Percentiles rank a stretch among this genome's conserved stretches.
These are phyloP conservation scores for Harpalus rubripes DNA, from an alignment of 2,888 invertebrate genomes.

Conservation along the genomic window DNA sequence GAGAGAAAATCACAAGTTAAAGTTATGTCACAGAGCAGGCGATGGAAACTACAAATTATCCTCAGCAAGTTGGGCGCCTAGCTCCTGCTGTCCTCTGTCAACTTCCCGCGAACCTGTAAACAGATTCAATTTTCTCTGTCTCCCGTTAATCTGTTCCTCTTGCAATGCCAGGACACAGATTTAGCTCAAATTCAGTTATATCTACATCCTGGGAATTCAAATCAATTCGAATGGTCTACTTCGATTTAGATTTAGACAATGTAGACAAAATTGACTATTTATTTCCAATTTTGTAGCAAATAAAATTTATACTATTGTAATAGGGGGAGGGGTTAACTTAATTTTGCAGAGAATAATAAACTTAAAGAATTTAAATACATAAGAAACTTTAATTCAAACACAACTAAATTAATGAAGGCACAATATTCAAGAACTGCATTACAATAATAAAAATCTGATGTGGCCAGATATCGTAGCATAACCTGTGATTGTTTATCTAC, in stretches of 20 bases:
- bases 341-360: too few species aligned
- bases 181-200: slow-evolving; percentile 41
- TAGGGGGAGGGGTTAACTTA: too few species aligned
- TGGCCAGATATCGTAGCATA: too few species aligned
- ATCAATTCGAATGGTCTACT: not conserved
- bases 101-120: slow-evolving; percentile 40
- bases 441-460: too few species aligned
- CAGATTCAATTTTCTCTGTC: slow-evolving; percentile 46
- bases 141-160: slow-evolving; percentile 29
- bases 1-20: slow-evolving; percentile 41
- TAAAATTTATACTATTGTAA: too few species aligned
- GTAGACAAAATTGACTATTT: not conserved
- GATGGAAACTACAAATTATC: slow-evolving; percentile 48
- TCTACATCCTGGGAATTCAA: slow-evolving; percentile 24
- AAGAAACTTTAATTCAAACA: too few species aligned
- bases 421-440: too few species aligned
- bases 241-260: slow-evolving; percentile 4
- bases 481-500: too few species aligned
- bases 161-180: slow-evolving; percentile 7
- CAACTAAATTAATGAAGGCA: too few species aligned
- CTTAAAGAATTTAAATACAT: too few species aligned
- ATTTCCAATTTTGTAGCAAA: not conserved
- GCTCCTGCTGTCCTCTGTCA: slow-evolving; percentile 36
- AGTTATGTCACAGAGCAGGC: slow-evolving; percentile 21
- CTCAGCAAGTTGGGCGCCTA: slow-evolving; percentile 15